Percentiles rank a stretch among this genome's conserved stretches.
phyloP scores from a whole-genome alignment of 2,113 vertebrate genomes.

The Collichthys lucidus region DNA sequence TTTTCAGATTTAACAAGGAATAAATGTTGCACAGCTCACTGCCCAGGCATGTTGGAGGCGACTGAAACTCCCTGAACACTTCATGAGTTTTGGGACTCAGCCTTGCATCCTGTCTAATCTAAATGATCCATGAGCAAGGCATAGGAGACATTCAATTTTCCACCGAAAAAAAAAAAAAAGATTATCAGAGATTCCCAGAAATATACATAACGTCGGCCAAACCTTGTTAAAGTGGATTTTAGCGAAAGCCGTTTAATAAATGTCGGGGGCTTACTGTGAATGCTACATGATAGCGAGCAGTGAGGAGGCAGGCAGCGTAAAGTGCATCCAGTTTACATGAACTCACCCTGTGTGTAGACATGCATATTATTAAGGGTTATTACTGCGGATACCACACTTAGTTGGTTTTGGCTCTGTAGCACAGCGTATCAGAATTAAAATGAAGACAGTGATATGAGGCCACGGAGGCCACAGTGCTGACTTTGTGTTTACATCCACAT shows the following conservation, averaged over 20 bases:
- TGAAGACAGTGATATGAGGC: neutral
- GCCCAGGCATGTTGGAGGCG: constrained; percentile 55
- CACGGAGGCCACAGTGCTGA: neutral
- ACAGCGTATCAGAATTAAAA: neutral
- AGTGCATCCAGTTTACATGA: neutral
- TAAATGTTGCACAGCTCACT: constrained; percentile 44
- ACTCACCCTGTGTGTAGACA: neutral
- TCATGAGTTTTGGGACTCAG: constrained; percentile 44
- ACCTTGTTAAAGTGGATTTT: neutral
- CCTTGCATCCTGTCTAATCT: constrained; percentile 46
- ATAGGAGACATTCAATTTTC: constrained; percentile 33
- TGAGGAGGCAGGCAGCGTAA: neutral
- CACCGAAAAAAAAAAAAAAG: neutral
- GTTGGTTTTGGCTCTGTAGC: neutral
- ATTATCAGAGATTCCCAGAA: constrained; percentile 38
- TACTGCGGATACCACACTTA: neutral
- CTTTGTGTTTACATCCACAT: neutral
- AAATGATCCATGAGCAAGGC: constrained; percentile 43
- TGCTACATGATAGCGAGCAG: too few relatives aligned
- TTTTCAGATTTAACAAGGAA: constrained; percentile 50
- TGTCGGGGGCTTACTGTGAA: too few relatives aligned
- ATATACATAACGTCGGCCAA: neutral
- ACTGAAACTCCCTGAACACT: constrained; percentile 55
- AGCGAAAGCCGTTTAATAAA: neutral
- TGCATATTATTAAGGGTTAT: neutral